Evolutionary conservation across 2,113 vertebrate genomes (phyloP), one percentile per base, ranked within the genome.

Genomic region (Girardinichthys multiradiatus): DNA sequence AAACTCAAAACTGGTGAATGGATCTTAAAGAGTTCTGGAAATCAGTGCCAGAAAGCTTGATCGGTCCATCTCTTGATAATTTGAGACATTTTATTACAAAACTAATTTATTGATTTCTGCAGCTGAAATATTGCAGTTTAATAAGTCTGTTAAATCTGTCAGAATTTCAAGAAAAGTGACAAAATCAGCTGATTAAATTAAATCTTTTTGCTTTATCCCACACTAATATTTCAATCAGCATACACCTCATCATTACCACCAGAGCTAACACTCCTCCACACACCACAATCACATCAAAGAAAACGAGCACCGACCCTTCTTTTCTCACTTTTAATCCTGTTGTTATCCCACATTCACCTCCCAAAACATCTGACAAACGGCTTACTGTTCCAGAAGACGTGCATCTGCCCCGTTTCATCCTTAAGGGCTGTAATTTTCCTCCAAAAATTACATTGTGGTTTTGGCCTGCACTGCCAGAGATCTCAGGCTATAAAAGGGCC

Each of bases 401-500:
- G 65, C 77, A 77, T 80, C 77, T 59, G 64, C 74, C 79, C 51
- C 10, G 75, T 72, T 83, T 73, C 71, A 65, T 76, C 65, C 83
- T 45, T 77, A 37, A 51, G 75, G 81, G 68, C 84, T 89, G 68
- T 84, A 74, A 82, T 86, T 69, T 81, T 63, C 48, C 80, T 70
- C 70, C 79, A 82, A 77, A 83, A 86, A 88, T 88, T 68, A 85
- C 88, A 86, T 77, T 75, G 82, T 72, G 83, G 85, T 70, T n/a
- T 84, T 74, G 69, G 61, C 64, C 79, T 77, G 82, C 64, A 42
- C 69, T 64, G 7, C 84, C 70, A 68, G 81, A 83, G 66, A 81
- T 72, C 72, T 79, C 33, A 62, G 28, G 37, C 76, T 76, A 14
- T 64, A 65, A 64, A 61, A 71, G 74, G 74, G 64, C 24, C 60